A percentile compares a stretch with the other conserved stretches of the same genome.
These are phyloP conservation scores for Azorinus chamasolen DNA, from an alignment of 2,888 invertebrate genomes.

Conservation along the genomic window DNA sequence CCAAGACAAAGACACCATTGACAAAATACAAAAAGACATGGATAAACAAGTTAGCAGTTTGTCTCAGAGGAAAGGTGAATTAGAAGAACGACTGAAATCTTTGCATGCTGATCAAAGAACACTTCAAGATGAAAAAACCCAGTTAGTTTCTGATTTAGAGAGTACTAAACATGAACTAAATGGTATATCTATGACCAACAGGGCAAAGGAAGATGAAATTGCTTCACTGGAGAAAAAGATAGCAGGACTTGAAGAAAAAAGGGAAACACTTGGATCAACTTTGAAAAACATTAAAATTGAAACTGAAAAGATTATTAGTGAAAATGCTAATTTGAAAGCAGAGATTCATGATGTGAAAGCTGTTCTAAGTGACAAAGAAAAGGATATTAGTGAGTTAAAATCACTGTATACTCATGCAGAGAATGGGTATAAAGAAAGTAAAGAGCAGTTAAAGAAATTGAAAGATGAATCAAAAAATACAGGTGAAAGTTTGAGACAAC, in stretches of 20 bases:
- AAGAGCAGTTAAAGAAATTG: conserved; percentile 28
- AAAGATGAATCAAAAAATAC: conserved; percentile 4
- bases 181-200: conserved; percentile 54
- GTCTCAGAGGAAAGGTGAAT: conserved; percentile 15
- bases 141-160: conserved; percentile 42
- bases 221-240: conserved; percentile 44
- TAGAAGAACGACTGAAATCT: conserved; percentile 45
- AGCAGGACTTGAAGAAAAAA: conserved; percentile 48
- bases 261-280: conserved; percentile 32
- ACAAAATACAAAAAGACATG: conserved; percentile 49
- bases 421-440: conserved; percentile 31
- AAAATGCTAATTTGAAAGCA: conserved; percentile 55
- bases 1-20: conserved; percentile 38
- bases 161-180: conserved; percentile 64
- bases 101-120: conserved; percentile 42
- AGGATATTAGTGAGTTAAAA: conserved; percentile 41
- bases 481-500: conserved; percentile 27
- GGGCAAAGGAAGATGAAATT: conserved; percentile 54
- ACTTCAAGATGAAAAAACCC: conserved; percentile 66
- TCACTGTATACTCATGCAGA: conserved; percentile 38
- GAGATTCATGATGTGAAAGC: conserved; percentile 58
- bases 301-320: conserved; percentile 58
- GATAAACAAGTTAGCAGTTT: conserved; percentile 49
- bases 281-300: conserved; percentile 47
- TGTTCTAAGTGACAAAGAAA: conserved; percentile 41